Evolutionary conservation across 2,113 vertebrate genomes (phyloP).

Genomic region (Ictalurus punctatus): DNA sequence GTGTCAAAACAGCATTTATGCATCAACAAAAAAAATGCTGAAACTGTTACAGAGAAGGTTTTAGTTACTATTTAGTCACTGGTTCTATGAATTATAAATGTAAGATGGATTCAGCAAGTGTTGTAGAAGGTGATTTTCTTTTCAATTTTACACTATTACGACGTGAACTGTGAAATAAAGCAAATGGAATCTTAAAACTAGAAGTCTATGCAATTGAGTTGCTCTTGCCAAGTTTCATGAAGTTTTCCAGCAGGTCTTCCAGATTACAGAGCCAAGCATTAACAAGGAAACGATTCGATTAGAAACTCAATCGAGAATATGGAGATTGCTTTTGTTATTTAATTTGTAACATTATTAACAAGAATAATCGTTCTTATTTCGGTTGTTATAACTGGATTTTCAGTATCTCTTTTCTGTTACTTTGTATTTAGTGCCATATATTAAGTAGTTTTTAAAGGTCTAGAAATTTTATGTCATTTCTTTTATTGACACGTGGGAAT

Average conservation of each 20-base stretch:
- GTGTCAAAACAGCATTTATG: neutral
- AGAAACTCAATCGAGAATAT: conserved; percentile 20
- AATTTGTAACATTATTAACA: conserved; percentile 40
- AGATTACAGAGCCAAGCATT: conserved; percentile 27
- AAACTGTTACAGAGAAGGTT: neutral
- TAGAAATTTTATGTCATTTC: conserved; percentile 69
- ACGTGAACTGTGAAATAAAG: conserved; percentile 31
- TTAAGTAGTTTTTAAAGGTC: conserved; percentile 70
- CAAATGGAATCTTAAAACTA: neutral
- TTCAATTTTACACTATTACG: conserved; percentile 1
- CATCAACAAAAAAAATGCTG: neutral
- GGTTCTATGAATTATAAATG: neutral
- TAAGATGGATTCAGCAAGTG: neutral
- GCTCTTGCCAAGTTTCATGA: conserved; percentile 26
- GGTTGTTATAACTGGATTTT: conserved; percentile 59
- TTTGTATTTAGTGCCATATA: conserved; percentile 74
- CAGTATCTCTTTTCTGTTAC: conserved; percentile 75
- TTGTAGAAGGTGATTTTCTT: neutral
- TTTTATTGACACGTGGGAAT: conserved; percentile 6
- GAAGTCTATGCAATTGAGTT: conserved; percentile 49
- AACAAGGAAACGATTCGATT: conserved; percentile 14
- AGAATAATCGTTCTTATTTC: conserved; percentile 21
- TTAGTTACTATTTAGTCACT: conserved; percentile 4
- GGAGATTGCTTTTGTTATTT: neutral
- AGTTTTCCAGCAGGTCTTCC: conserved; percentile 45